phyloP scores from a whole-genome alignment of 2,113 vertebrate genomes.

The Delphinapterus leucas region DNA sequence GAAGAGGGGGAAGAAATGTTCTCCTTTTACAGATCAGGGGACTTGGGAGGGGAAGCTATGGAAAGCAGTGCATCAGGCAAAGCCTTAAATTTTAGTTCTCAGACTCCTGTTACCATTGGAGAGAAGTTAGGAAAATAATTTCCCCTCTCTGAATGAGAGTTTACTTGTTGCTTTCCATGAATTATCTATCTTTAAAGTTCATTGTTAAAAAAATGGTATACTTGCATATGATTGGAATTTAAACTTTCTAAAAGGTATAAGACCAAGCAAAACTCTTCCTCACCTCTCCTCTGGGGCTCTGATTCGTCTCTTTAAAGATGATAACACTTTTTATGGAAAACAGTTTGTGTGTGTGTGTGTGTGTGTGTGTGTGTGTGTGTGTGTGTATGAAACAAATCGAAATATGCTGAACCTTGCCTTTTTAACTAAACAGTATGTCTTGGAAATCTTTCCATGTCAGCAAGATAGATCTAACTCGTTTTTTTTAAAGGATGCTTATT shows the following conservation, averaged over 20 bases:
- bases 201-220: not conserved
- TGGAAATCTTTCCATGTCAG: not conserved
- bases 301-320: not conserved
- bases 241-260: not conserved
- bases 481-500: conserved; percentile 10
- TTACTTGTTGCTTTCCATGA: not conserved
- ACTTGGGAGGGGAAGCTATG: not conserved
- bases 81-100: not conserved
- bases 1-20: not conserved
- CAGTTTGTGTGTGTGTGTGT: not conserved
- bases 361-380: not conserved
- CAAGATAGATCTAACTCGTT: not conserved
- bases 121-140: not conserved
- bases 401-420: not conserved
- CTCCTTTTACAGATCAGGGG: not conserved
- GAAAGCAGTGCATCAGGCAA: not conserved
- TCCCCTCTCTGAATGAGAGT: not conserved
- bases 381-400: not conserved
- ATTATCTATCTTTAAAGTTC: not conserved
- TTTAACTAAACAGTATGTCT: not conserved
- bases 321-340: not conserved
- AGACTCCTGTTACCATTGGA: not conserved
- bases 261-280: not conserved
- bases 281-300: not conserved
- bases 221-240: not conserved